A percentile compares a stretch with the other conserved stretches of the same genome.
phyloP scores from a whole-genome alignment of 2,888 invertebrate species.

The Endotricha flammealis region DNA sequence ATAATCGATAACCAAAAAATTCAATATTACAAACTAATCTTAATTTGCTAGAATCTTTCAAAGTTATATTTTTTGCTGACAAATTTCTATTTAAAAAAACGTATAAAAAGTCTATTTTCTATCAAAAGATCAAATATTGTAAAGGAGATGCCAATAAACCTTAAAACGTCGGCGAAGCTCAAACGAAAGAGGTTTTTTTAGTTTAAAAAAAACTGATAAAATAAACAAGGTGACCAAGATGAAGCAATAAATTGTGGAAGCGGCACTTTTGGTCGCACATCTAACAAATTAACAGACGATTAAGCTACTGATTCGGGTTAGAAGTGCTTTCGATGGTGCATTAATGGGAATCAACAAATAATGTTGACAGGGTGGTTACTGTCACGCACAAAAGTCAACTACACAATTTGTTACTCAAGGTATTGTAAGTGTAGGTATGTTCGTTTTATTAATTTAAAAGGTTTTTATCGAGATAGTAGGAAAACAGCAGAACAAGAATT shows the following conservation, averaged over 20 bases:
- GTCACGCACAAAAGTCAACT: conserved; percentile 18
- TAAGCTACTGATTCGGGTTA: conserved; percentile 72
- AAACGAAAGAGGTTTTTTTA: conserved; percentile 31
- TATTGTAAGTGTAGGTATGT: too few species aligned
- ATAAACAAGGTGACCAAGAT: conserved; percentile 60
- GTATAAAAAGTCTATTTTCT: conserved; percentile 14
- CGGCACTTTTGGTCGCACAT: conserved; percentile 65
- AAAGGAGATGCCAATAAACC: conserved; percentile 32
- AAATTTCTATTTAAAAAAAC: neutral
- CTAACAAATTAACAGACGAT: conserved; percentile 75
- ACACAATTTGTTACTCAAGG: too few species aligned
- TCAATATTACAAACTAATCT: too few species aligned
- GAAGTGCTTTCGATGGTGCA: conserved; percentile 49
- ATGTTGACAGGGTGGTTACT: conserved; percentile 45
- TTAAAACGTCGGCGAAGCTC: conserved; percentile 31
- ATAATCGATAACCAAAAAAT: neutral
- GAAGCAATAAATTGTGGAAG: conserved; percentile 69
- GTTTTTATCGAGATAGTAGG: too few species aligned
- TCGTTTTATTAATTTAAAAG: too few species aligned
- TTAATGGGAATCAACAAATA: conserved; percentile 65
- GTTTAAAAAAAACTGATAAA: conserved; percentile 42
- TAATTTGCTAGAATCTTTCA: too few species aligned
- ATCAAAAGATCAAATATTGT: conserved; percentile 41
- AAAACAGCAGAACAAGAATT: too few species aligned
- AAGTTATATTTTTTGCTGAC: too few species aligned